phyloP scores from a whole-genome alignment of 30 jellyfish, hydroid and myxozoan genomes.

The Aurelia aurita complex sp. Pacific region DNA sequence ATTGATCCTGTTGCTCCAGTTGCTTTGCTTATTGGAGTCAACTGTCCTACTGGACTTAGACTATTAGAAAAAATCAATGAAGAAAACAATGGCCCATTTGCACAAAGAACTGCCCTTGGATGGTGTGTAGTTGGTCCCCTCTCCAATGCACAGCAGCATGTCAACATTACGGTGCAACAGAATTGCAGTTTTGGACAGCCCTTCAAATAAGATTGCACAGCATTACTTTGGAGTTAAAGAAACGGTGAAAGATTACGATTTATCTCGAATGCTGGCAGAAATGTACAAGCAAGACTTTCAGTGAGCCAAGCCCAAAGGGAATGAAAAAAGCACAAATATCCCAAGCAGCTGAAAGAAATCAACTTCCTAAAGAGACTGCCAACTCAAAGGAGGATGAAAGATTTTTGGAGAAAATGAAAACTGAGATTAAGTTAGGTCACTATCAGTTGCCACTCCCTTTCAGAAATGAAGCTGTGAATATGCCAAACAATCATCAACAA shows the following conservation, averaged over 20 bases:
- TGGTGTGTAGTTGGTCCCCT: constrained; percentile 49
- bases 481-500: too few species aligned
- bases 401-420: too few species aligned
- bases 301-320: constrained; percentile 32
- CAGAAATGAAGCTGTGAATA: too few species aligned
- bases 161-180: neutral
- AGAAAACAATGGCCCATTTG: neutral
- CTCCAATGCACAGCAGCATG: neutral
- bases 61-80: too few species aligned
- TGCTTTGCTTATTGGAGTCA: too few species aligned
- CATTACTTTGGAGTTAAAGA: constrained; percentile 33
- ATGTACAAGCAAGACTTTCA: neutral
- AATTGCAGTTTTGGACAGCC: constrained; percentile 30
- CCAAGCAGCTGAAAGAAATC: constrained; percentile 10
- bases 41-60: too few species aligned
- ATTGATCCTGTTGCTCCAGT: too few species aligned
- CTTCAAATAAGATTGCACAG: constrained; percentile 19
- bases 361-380: constrained; percentile 12
- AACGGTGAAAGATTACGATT: too few species aligned
- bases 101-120: constrained; percentile 43
- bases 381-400: neutral
- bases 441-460: too few species aligned
- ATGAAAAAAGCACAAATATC: neutral
- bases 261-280: too few species aligned
- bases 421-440: too few species aligned